A percentile compares a stretch with the other conserved stretches of the same genome.
phyloP scores from a whole-genome alignment of 2,113 vertebrate species.

The Anoura caudifer region DNA sequence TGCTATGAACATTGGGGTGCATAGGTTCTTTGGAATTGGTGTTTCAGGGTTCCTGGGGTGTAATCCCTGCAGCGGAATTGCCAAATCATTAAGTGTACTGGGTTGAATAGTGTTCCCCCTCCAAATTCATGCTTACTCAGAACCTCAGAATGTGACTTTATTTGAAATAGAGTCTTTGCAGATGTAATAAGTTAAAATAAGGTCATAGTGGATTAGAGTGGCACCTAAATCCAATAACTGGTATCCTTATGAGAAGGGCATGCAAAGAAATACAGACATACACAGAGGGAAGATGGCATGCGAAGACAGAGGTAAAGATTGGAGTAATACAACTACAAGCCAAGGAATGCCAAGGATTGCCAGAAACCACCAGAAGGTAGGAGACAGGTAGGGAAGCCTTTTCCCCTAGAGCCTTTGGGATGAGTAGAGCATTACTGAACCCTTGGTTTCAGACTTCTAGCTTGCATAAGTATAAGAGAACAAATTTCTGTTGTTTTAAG shows the following conservation, averaged over 20 bases:
- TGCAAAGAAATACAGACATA: neutral
- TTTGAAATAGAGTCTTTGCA: neutral
- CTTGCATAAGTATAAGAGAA: neutral
- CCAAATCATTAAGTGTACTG: neutral
- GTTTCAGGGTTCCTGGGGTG: too few species aligned
- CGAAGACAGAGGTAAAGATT: neutral
- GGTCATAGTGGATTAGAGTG: neutral
- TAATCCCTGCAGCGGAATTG: too few species aligned
- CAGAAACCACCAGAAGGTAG: neutral
- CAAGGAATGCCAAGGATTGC: neutral
- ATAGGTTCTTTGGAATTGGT: too few species aligned
- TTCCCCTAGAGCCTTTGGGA: neutral
- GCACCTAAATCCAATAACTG: neutral
- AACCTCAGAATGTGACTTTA: neutral
- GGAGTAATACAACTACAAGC: neutral
- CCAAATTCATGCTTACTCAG: neutral
- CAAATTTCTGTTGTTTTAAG: neutral
- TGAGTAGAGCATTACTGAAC: neutral
- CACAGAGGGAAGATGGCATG: neutral
- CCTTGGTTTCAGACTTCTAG: neutral
- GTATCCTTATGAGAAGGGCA: neutral
- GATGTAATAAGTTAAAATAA: neutral
- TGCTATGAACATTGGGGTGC: too few species aligned
- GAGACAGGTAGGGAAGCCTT: neutral
- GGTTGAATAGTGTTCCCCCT: neutral